Conservation (phyloP, 2,797 vertebrate genomes). For the Gila robusta region DNA sequence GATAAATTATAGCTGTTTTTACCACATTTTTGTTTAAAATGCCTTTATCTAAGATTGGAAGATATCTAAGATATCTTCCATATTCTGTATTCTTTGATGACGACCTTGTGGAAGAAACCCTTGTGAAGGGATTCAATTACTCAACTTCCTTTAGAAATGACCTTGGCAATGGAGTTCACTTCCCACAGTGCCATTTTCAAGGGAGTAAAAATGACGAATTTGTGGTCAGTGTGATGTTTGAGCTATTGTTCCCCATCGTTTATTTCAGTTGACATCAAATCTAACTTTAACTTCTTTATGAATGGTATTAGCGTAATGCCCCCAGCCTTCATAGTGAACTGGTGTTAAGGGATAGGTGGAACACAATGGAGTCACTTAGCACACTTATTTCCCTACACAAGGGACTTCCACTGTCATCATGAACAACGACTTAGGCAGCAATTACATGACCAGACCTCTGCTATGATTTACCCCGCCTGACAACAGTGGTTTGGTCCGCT, state of each 20-base stretch:
- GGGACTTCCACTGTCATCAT: slow-evolving; percentile 45
- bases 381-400: background rate
- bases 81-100: background rate
- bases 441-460: slow-evolving; percentile 47
- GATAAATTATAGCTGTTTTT: background rate
- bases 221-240: background rate
- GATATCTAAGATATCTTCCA: background rate
- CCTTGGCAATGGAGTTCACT: background rate
- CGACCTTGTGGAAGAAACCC: background rate
- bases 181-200: background rate
- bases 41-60: background rate
- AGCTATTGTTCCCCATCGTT: background rate
- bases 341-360: background rate
- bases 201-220: background rate
- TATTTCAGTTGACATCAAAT: background rate
- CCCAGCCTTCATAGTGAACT: background rate
- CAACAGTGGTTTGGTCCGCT: slow-evolving; percentile 54
- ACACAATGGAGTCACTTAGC: slow-evolving; percentile 33
- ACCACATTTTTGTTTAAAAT: slow-evolving; percentile 19
- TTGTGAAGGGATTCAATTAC: slow-evolving; percentile 6
- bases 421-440: slow-evolving; percentile 15
- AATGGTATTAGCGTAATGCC: background rate
- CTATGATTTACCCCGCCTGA: slow-evolving; percentile 65
- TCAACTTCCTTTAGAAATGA: background rate
- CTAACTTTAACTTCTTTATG: background rate